phyloP scores from a whole-genome alignment of 2,797 vertebrate species.

The Alca torda region DNA sequence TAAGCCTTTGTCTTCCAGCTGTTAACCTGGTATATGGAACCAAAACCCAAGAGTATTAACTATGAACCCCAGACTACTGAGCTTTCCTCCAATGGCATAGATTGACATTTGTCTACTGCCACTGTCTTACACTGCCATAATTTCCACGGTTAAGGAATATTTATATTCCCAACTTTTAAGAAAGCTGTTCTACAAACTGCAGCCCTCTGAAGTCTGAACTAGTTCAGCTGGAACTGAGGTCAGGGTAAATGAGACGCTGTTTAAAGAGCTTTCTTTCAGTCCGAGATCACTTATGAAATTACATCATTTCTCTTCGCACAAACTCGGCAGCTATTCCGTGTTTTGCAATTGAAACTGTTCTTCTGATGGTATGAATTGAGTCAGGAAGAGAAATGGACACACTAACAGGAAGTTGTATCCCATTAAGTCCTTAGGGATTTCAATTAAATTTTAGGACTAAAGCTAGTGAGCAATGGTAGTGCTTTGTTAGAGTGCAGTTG shows the following conservation, averaged over 20 bases:
- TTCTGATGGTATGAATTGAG: neutral
- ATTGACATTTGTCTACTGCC: neutral
- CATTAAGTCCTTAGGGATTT: neutral
- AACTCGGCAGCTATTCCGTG: neutral
- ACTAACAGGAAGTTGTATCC: neutral
- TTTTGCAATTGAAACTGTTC: neutral
- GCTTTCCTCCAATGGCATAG: neutral
- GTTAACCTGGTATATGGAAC: neutral
- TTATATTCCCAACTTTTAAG: neutral
- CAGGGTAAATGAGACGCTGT: neutral
- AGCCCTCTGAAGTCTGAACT: neutral
- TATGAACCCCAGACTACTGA: neutral
- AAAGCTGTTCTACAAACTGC: neutral
- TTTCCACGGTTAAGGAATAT: neutral
- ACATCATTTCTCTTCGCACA: neutral
- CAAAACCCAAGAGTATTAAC: neutral
- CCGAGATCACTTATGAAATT: neutral
- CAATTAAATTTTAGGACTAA: neutral
- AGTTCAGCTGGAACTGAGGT: neutral
- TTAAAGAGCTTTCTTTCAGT: slow-evolving; percentile 4
- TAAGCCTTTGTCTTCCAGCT: neutral
- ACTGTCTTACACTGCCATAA: neutral
- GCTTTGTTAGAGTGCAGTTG: neutral
- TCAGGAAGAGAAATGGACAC: neutral
- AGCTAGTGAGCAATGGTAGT: neutral